Conservation (phyloP, 1,140 invertebrate species). For the Lutraria rhynchaena region DNA sequence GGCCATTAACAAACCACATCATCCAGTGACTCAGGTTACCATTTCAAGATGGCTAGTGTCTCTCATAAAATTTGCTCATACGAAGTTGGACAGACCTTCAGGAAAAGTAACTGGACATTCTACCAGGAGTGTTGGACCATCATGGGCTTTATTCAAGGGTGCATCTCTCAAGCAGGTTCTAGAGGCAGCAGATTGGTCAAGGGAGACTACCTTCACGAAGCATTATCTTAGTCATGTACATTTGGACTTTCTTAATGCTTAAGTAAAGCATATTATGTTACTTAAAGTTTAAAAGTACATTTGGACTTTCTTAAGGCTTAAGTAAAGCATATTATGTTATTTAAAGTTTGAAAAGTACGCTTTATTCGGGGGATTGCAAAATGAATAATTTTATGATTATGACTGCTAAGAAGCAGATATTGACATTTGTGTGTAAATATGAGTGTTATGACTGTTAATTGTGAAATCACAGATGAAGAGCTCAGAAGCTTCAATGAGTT, state of each 20-base stretch:
- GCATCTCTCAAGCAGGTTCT: constrained; percentile 9
- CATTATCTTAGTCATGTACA: constrained; percentile 12
- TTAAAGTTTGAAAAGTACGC: neutral
- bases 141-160: constrained; percentile 38
- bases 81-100: neutral
- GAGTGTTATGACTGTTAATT: too few relatives aligned
- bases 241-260: constrained; percentile 25
- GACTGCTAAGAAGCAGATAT: neutral
- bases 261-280: neutral
- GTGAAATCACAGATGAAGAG: too few relatives aligned
- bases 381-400: neutral
- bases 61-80: constrained; percentile 26
- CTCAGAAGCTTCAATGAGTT: neutral
- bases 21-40: constrained; percentile 19
- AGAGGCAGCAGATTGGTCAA: constrained; percentile 40
- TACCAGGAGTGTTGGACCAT: constrained; percentile 43
- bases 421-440: neutral
- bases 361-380: neutral
- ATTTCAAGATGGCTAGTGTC: constrained; percentile 26
- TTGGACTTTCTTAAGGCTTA: neutral
- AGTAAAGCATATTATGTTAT: too few relatives aligned
- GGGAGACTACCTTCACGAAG: constrained; percentile 18
- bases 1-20: constrained; percentile 51
- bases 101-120: constrained; percentile 20
- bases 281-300: neutral